Conservation (phyloP, 2,888 invertebrate species). For the Entomobrya proxima region DNA sequence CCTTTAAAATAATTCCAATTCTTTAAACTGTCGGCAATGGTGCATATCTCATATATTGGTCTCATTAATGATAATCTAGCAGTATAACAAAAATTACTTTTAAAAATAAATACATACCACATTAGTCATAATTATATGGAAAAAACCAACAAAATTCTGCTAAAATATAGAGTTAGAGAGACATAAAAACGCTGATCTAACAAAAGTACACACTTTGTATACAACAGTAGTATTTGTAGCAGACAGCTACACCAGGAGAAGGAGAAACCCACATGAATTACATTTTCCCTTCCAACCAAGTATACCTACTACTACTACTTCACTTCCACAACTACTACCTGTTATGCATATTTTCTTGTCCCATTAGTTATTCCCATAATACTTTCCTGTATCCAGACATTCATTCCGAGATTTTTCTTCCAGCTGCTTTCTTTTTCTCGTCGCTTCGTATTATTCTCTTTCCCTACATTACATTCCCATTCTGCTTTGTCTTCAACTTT, state of each 20-base stretch:
- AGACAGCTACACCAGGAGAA: background rate
- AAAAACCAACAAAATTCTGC: background rate
- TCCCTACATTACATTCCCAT: background rate
- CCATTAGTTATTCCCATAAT: constrained; percentile 40
- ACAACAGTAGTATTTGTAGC: background rate
- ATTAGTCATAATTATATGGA: background rate
- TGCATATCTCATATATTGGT: no score
- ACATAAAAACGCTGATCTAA: background rate
- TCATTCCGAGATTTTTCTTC: constrained; percentile 44
- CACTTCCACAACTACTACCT: background rate
- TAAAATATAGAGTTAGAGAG: background rate
- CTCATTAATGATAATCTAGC: no score
- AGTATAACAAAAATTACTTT: background rate
- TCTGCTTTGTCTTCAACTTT: constrained; percentile 1
- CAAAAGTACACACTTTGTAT: background rate
- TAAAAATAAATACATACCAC: background rate
- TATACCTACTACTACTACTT: background rate
- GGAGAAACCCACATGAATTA: constrained; percentile 3
- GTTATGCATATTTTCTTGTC: background rate
- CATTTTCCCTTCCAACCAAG: background rate
- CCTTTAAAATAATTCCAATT: no score
- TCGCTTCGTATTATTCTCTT: background rate
- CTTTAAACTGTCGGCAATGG: no score
- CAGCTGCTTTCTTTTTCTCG: constrained; percentile 26
- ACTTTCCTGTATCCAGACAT: background rate